These are phyloP conservation scores for Tachina fera DNA, from an alignment of 2,888 invertebrate genomes.

Conservation along the genomic window DNA sequence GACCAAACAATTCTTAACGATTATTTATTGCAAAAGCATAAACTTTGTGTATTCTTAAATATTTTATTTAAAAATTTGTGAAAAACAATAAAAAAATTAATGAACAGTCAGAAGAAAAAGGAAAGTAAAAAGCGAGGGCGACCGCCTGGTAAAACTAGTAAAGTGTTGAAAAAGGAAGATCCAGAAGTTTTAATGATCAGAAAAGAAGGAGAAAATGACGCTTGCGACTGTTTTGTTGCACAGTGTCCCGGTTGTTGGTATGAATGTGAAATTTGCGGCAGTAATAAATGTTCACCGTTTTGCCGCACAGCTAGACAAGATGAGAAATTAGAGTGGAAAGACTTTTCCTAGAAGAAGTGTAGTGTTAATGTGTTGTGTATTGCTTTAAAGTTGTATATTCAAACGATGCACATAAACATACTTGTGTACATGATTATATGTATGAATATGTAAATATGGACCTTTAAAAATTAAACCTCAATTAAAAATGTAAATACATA, in stretches of 20 bases:
- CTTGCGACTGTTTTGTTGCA: slow-evolving; percentile 63
- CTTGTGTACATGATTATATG: not conserved
- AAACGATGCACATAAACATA: not conserved
- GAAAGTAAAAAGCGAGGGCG: slow-evolving; percentile 38
- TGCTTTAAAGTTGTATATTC: too few species aligned
- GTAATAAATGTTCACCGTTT: slow-evolving; percentile 69
- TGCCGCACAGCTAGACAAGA: slow-evolving; percentile 62
- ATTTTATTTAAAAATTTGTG: not conserved
- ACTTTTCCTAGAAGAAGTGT: not conserved
- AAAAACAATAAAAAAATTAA: not conserved
- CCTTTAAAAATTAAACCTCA: too few species aligned
- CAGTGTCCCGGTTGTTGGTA: slow-evolving; percentile 72
- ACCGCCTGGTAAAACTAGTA: slow-evolving; percentile 7
- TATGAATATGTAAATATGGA: not conserved
- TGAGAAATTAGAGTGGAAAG: slow-evolving; percentile 53
- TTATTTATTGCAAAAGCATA: slow-evolving; percentile 20
- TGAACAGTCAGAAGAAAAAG: slow-evolving; percentile 28
- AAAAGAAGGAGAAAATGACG: slow-evolving; percentile 54
- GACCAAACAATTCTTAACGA: slow-evolving; percentile 12
- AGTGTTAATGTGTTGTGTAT: too few species aligned
- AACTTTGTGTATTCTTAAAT: too few species aligned
- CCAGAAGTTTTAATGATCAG: slow-evolving; percentile 8
- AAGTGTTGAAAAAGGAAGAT: not conserved
- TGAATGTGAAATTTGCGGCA: slow-evolving; percentile 68
- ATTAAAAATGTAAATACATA: too few species aligned